A percentile compares a stretch with the other conserved stretches of the same genome.
These are phyloP conservation scores for Cantharis nigra DNA, from an alignment of 2,888 invertebrate genomes.

Conservation along the genomic window DNA sequence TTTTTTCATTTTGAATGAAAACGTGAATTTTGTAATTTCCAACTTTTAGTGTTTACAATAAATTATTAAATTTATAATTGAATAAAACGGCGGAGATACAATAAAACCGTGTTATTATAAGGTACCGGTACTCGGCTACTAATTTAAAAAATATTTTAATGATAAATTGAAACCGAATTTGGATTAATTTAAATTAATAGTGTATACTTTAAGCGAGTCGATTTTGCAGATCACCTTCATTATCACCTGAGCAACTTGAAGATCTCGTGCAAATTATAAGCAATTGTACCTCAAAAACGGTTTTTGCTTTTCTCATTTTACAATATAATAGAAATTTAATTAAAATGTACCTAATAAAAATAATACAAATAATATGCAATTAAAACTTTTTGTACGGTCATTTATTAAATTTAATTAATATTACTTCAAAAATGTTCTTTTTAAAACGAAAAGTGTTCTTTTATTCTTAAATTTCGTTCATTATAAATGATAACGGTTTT, in stretches of 20 bases:
- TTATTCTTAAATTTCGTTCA: neutral
- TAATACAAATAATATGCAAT: neutral
- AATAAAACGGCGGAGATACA: neutral
- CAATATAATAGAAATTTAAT: neutral
- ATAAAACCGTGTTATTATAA: neutral
- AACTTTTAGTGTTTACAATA: neutral
- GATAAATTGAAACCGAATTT: neutral
- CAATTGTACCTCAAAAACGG: neutral
- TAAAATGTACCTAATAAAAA: neutral
- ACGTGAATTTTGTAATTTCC: neutral
- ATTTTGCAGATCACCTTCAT: neutral
- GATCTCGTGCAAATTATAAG: neutral
- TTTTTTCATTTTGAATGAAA: neutral
- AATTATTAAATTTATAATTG: neutral
- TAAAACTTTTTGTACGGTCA: neutral
- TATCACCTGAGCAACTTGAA: neutral
- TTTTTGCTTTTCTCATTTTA: neutral
- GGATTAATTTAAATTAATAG: neutral
- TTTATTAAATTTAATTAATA: neutral
- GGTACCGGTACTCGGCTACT: neutral
- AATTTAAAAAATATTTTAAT: neutral
- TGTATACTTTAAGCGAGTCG: neutral
- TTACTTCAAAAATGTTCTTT: neutral
- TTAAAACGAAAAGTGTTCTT: neutral
- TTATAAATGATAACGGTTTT: neutral